These are phyloP conservation scores for Yoshiicerus persimilis DNA, from an alignment of 1,140 invertebrate genomes.

Conservation along the genomic window DNA sequence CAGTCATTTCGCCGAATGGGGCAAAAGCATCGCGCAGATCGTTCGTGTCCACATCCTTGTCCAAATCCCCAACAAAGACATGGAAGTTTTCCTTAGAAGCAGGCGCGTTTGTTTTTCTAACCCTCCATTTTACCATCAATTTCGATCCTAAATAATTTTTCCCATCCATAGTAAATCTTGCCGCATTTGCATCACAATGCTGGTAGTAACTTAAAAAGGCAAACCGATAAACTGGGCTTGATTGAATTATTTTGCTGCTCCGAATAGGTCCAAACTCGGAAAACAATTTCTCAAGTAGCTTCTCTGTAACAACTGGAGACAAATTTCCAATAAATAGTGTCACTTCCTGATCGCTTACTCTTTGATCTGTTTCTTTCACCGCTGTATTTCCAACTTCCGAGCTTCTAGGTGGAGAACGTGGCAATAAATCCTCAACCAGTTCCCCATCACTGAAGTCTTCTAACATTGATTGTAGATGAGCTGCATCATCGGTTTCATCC, in stretches of 20 bases:
- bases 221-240: neutral
- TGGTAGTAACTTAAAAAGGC: neutral
- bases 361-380: neutral
- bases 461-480: neutral
- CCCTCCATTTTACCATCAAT: neutral
- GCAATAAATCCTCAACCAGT: neutral
- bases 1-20: neutral
- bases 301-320: neutral
- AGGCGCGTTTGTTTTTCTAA: neutral
- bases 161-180: neutral
- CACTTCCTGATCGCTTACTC: neutral
- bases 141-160: neutral
- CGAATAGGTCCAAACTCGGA: neutral
- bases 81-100: neutral
- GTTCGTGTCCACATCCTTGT: neutral
- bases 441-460: neutral
- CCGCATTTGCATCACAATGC: neutral
- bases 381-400: neutral
- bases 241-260: neutral
- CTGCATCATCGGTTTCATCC: neutral
- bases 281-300: neutral
- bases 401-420: neutral
- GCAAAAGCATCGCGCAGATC: neutral
- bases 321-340: neutral
- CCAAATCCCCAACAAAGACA: neutral